Evolutionary conservation across 2,797 vertebrate species (phyloP), one percentile per base, ranked within the genome.

Genomic region (Melanogrammus aeglefinus): DNA sequence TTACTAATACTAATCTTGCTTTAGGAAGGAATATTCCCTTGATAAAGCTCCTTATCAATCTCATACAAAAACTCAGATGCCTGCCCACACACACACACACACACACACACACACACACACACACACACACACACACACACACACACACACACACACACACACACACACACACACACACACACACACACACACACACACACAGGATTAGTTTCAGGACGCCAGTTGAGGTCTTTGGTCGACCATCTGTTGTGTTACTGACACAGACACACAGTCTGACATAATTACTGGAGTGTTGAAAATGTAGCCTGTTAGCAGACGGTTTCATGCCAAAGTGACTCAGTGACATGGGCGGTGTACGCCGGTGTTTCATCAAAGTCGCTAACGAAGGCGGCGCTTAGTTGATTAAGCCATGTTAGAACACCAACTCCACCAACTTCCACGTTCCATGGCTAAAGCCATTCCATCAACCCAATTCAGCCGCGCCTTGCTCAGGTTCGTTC

Each of bases 81-180:
- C n/a, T 10, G 2, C 8, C 2, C 51, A 63, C 5, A 4, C 47
- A 51, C 47, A 4, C 75, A 36, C 57, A 69, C 36, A n/a, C 33
- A 24, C 31, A 66, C 31, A 66, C 51, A 76, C 47, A 63, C 29
- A 57, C 75, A 76, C 29, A 35, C 14, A 80, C 24, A 74, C 31
- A 73, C n/a, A 57, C 39, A 73, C 39, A 33, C 69, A 31, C 41
- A 51, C 76, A 72, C 21, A 69, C 36, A 75, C 39, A 41, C 39
- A 41, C 39, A 38, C 76, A 76, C 63, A 72, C 76, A 69, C 29
- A 76, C 75, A 24, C 75, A 35, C 75, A 66, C 51, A 38, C 31
- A 66, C 51, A 76, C 75, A 76, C 47, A 76, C 75, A 66, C 75
- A 76, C 39, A 57, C 24, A 36, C 57, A 69, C 75, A 70, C 57